phyloP scores from a whole-genome alignment of 2,797 vertebrate genomes.

The Rhynchonycteris naso region DNA sequence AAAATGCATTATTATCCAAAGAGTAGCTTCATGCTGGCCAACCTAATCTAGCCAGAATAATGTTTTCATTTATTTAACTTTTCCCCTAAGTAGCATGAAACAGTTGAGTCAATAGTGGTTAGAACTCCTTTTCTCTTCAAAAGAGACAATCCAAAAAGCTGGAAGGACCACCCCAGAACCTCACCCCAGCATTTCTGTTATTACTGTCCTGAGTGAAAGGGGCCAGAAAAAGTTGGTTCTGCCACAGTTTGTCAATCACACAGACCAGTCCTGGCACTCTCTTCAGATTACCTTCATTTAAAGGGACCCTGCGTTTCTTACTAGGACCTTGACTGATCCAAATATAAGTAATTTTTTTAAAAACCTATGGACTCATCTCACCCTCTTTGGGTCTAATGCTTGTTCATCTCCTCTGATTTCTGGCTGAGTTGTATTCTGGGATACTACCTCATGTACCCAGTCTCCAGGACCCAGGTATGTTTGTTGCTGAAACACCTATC shows the following conservation, averaged over 20 bases:
- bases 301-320: neutral
- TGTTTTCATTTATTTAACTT: constrained; percentile 40
- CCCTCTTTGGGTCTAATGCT: neutral
- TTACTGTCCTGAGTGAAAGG: neutral
- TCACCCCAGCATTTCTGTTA: neutral
- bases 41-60: constrained; percentile 38
- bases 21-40: constrained; percentile 1
- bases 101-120: neutral
- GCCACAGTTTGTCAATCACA: neutral
- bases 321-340: neutral
- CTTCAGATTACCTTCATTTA: neutral
- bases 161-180: neutral
- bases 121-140: constrained; percentile 43
- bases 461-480: neutral
- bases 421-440: neutral
- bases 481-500: neutral
- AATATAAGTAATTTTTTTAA: neutral
- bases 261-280: neutral
- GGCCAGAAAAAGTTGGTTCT: neutral
- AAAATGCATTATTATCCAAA: constrained; percentile 38
- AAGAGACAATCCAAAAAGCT: constrained; percentile 22
- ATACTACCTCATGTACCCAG: neutral
- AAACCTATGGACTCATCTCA: neutral
- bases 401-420: neutral
- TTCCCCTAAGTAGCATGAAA: constrained; percentile 10